Evolutionary conservation across 2,113 vertebrate species (phyloP).

Genomic region (Upupa epops): DNA sequence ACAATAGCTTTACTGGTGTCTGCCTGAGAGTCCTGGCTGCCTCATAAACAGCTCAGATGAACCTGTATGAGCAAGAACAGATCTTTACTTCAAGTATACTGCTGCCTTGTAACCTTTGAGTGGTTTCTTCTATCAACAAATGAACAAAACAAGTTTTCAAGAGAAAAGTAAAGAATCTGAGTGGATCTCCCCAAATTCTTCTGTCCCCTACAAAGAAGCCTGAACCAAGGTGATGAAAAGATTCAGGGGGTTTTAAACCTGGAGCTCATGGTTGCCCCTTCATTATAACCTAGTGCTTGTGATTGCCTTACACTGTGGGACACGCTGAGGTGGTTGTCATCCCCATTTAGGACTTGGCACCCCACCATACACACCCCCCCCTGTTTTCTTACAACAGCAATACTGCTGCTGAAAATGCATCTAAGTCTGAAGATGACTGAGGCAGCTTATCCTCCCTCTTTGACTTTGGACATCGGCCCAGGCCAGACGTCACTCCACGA

Average conservation of each 20-base stretch:
- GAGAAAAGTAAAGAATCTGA: neutral
- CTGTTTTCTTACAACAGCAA: neutral
- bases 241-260: neutral
- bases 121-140: neutral
- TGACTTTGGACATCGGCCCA: neutral
- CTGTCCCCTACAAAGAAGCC: neutral
- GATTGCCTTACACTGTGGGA: neutral
- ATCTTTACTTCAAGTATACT: constrained; percentile 6
- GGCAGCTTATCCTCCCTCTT: neutral
- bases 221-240: neutral
- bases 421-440: neutral
- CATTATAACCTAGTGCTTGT: rapidly evolving
- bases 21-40: neutral
- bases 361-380: no score
- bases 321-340: neutral
- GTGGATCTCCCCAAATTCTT: neutral
- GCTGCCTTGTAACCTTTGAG: neutral
- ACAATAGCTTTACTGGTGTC: neutral
- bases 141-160: neutral
- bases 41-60: neutral
- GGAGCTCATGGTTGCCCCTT: neutral
- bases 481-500: neutral
- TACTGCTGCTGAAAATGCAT: neutral
- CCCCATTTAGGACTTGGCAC: neutral
- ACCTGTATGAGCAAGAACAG: no score